Percentiles rank a stretch among this genome's conserved stretches.
These are phyloP conservation scores for Diphyllodes magnificus DNA, from an alignment of 2,113 vertebrate species.

Conservation along the genomic window DNA sequence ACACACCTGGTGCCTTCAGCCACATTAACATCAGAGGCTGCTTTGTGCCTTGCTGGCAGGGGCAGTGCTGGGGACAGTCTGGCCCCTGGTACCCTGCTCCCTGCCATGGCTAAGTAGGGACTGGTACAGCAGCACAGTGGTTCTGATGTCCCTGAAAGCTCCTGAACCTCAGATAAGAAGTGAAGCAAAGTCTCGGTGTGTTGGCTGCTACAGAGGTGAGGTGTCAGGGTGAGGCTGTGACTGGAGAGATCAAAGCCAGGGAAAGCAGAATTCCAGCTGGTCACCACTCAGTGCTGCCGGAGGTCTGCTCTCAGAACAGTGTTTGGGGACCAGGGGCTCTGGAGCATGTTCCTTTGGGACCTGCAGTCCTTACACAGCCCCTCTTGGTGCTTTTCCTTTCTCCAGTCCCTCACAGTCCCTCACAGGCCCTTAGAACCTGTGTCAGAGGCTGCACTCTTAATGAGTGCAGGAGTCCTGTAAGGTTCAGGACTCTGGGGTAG, in stretches of 20 bases:
- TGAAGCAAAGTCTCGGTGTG: not conserved
- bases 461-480: not conserved
- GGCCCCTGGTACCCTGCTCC: not conserved
- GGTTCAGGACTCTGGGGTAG: not conserved
- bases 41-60: not conserved
- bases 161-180: not conserved
- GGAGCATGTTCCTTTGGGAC: not conserved
- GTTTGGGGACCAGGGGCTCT: not conserved
- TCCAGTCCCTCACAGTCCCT: not conserved
- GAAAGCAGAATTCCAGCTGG: not conserved
- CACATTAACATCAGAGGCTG: fast-evolving
- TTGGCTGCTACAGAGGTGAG: not conserved
- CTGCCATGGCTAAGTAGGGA: not conserved
- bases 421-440: not conserved
- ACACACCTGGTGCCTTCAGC: not conserved
- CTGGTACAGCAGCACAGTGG: not conserved
- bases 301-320: not conserved
- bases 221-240: not conserved
- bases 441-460: not conserved
- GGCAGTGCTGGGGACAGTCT: not conserved
- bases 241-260: not conserved
- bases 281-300: not conserved
- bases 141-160: not conserved
- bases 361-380: not conserved
- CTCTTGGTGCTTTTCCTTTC: not conserved